Base-by-base conservation (phyloP, 2,888 invertebrate genomes). In the Clanis bilineata region DNA sequence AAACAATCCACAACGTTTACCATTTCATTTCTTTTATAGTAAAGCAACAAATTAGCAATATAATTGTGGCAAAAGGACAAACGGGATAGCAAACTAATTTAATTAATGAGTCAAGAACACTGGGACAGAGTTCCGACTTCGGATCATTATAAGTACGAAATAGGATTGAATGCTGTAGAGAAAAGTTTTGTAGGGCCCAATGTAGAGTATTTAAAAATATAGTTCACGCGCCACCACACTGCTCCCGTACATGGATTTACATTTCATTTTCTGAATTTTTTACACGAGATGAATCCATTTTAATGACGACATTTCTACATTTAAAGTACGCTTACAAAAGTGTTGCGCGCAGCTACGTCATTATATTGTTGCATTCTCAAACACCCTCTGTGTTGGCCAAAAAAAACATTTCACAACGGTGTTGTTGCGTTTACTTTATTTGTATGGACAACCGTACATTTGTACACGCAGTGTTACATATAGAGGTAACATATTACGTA, bases 311-410 rank as follows among this genome's bases (percentile, higher is more conserved):
- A 28, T 47, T 47, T n/a, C 15, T 28, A 18, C 41, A 28, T 39
- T 43, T 43, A 25, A 25, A 28, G 28, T 43, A 1, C 21, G 28
- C 25, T 57, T 57, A 18, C 56, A 41, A 57, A 57, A 43, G 18
- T 57, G 12, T 57, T 57, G 43, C 56, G 25, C 56, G 43, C 22
- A 2, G 25, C 38, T 22, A 36, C 38, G 38, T 55, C 55, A 55
- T 41, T 25, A 43, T 57, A 32, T 57, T 43, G 28, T 43, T 57
- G 28, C 56, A 57, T 43, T 43, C 56, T 28, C 56, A 51, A 51
- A 51, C 51, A 32, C 10, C 32, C 51, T 32, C 10, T n/a, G 21
- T 28, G 43, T 57, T 56, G 28, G 28, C 41, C 56, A 25, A 43
- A 57, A 18, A 57, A 57, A 15, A 57, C 28, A 18, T 57, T 57